phyloP scores from a whole-genome alignment of 2,888 invertebrate genomes.

The Acronicta aceris region DNA sequence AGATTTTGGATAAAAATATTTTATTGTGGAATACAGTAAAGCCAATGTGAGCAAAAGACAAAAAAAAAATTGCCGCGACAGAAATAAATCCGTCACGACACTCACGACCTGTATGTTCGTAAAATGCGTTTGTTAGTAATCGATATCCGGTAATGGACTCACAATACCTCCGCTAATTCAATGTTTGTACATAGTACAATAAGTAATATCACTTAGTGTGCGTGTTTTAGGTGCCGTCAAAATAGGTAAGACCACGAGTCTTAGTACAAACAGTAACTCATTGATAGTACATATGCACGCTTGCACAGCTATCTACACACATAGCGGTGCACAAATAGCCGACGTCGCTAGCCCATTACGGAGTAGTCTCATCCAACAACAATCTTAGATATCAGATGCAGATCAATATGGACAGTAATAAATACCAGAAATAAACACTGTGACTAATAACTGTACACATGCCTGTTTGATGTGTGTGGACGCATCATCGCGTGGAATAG shows the following conservation, averaged over 20 bases:
- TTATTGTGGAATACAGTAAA: too few relatives aligned
- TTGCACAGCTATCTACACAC: background rate
- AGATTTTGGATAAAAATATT: too few relatives aligned
- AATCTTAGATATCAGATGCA: constrained; percentile 44
- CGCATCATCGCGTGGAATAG: constrained; percentile 75
- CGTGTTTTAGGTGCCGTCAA: constrained; percentile 12
- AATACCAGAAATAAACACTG: constrained; percentile 66
- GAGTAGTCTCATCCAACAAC: constrained; percentile 25
- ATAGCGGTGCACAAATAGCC: constrained; percentile 24
- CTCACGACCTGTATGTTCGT: background rate
- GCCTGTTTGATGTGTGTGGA: constrained; percentile 39
- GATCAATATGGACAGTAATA: constrained; percentile 58
- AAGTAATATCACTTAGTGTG: constrained; percentile 24
- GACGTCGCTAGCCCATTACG: constrained; percentile 8
- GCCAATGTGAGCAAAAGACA: too few relatives aligned
- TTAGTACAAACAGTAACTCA: constrained; percentile 11
- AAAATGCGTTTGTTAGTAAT: constrained; percentile 17
- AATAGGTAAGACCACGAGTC: background rate
- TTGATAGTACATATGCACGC: constrained; percentile 11
- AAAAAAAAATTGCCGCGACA: background rate
- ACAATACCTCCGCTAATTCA: constrained; percentile 19
- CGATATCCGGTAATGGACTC: constrained; percentile 15
- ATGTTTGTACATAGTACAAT: constrained; percentile 19
- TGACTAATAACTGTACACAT: constrained; percentile 66
- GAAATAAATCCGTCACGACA: background rate